phyloP scores from a whole-genome alignment of 2,113 vertebrate genomes.

The Cololabis saira region DNA sequence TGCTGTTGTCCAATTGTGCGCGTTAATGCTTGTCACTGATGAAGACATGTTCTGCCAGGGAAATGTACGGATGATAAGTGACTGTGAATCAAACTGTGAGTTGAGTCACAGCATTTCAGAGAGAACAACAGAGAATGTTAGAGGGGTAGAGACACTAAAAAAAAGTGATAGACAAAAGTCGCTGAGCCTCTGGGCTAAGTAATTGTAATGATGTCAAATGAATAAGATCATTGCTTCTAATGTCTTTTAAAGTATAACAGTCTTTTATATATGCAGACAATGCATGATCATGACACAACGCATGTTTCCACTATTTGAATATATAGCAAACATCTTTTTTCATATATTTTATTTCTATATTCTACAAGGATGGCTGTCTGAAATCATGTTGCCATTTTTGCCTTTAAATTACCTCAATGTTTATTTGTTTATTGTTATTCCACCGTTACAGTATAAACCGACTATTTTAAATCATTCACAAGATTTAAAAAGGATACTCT shows the following conservation, averaged over 20 bases:
- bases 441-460: too few species aligned
- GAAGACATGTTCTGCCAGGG: slow-evolving; percentile 33
- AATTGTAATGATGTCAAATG: slow-evolving; percentile 77
- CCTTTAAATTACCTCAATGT: slow-evolving; percentile 15
- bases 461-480: too few species aligned
- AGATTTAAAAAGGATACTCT: too few species aligned
- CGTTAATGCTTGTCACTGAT: slow-evolving; percentile 39
- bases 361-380: slow-evolving; percentile 17
- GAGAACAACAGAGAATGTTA: slow-evolving; percentile 24
- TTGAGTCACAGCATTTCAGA: slow-evolving; percentile 24
- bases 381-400: slow-evolving; percentile 31
- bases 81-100: slow-evolving; percentile 54
- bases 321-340: slow-evolving; percentile 22
- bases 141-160: slow-evolving; percentile 6
- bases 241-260: slow-evolving; percentile 66
- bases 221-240: slow-evolving; percentile 78
- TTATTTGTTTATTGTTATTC: too few species aligned
- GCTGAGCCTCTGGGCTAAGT: slow-evolving; percentile 51
- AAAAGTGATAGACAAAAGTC: slow-evolving; percentile 3
- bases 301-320: slow-evolving; percentile 46
- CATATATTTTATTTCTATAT: slow-evolving; percentile 13
- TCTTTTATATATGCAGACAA: slow-evolving; percentile 53
- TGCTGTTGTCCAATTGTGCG: slow-evolving; percentile 41
- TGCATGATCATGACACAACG: slow-evolving; percentile 45
- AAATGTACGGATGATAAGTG: slow-evolving; percentile 48